Evolutionary conservation across 2,113 vertebrate genomes (phyloP).

Genomic region (Tychaedon coryphoeus): DNA sequence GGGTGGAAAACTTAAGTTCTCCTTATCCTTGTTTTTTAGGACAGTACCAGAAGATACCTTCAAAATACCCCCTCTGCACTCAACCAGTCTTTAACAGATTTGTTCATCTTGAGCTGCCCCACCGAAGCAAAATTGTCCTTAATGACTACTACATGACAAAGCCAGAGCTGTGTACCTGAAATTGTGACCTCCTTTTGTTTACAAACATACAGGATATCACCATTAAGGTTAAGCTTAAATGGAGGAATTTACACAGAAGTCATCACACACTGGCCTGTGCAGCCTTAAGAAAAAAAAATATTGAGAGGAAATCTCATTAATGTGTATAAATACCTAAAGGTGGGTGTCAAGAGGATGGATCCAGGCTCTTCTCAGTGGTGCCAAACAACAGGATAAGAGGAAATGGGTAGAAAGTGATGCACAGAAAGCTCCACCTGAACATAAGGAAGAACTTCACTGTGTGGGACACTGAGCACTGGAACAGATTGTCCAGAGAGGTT

Average conservation of each 20-base stretch:
- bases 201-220: not conserved
- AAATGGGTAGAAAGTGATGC: not conserved
- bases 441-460: not conserved
- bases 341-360: not conserved
- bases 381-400: not conserved
- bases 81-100: not conserved
- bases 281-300: not conserved
- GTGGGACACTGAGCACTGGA: no score
- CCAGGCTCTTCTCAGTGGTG: not conserved
- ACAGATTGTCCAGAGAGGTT: not conserved
- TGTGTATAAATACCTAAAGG: not conserved
- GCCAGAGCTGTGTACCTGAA: not conserved
- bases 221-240: not conserved
- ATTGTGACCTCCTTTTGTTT: not conserved
- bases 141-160: not conserved
- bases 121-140: not conserved
- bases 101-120: not conserved
- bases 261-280: not conserved
- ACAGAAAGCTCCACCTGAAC: not conserved
- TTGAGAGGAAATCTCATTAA: not conserved
- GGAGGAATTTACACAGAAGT: not conserved
- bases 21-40: not conserved
- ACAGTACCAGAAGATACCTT: not conserved
- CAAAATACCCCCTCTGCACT: not conserved
- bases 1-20: not conserved